Evolutionary conservation across 2,113 vertebrate species (phyloP).

Genomic region (Corydoras maculifer): DNA sequence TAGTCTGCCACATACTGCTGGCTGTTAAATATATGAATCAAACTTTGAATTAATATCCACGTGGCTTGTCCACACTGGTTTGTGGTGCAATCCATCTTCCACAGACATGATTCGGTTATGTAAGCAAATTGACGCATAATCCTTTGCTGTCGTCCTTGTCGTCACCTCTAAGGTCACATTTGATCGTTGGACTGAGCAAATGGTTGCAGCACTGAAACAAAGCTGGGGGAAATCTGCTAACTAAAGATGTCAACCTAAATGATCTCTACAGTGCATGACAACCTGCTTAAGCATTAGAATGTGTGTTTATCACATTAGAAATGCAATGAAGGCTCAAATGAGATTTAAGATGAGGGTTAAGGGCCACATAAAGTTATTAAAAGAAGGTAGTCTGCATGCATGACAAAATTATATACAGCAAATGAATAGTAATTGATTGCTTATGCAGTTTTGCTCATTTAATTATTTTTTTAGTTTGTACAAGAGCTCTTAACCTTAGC

Average conservation of each 20-base stretch:
- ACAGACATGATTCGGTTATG: slow-evolving; percentile 67
- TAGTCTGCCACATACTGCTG: slow-evolving; percentile 56
- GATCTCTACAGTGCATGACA: slow-evolving; percentile 31
- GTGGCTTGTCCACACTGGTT: slow-evolving; percentile 66
- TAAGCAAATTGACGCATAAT: slow-evolving; percentile 73
- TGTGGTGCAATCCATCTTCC: slow-evolving; percentile 70
- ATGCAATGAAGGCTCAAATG: background rate
- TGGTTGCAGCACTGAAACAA: slow-evolving; percentile 47
- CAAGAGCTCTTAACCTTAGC: slow-evolving; percentile 34
- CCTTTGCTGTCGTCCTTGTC: slow-evolving; percentile 70
- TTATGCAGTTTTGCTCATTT: slow-evolving; percentile 8
- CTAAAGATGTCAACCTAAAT: slow-evolving; percentile 38
- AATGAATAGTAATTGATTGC: slow-evolving; percentile 33
- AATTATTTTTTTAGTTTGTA: slow-evolving; percentile 8
- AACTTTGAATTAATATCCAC: slow-evolving; percentile 69
- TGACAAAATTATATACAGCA: slow-evolving; percentile 17
- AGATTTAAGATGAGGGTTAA: slow-evolving; percentile 34
- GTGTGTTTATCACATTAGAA: slow-evolving; percentile 8
- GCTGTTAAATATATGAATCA: slow-evolving; percentile 70
- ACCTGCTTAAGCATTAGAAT: slow-evolving; percentile 10
- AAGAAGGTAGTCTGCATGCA: slow-evolving; percentile 16
- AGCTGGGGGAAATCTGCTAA: slow-evolving; percentile 39
- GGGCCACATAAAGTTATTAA: slow-evolving; percentile 33
- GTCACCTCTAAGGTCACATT: slow-evolving; percentile 68
- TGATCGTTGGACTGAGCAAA: slow-evolving; percentile 59